Conservation (phyloP, 1,140 invertebrate genomes). For the Fopius arisanus region DNA sequence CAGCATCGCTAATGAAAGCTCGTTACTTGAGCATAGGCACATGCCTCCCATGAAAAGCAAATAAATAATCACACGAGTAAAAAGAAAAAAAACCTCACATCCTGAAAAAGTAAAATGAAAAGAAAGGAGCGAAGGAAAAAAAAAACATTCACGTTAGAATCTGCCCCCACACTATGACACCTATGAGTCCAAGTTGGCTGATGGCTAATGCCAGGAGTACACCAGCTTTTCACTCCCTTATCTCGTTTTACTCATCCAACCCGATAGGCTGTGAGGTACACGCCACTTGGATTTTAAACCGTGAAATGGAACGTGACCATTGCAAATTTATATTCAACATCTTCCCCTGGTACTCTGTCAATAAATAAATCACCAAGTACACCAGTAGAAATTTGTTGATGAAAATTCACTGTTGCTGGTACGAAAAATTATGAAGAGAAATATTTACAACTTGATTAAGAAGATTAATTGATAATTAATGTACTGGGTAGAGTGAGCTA, state of each 20-base stretch:
- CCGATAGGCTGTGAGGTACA: slow-evolving; percentile 64
- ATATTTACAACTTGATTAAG: too few relatives aligned
- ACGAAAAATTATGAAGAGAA: too few relatives aligned
- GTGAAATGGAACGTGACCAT: slow-evolving; percentile 33
- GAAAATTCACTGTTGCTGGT: too few relatives aligned
- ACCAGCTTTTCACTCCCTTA: slow-evolving; percentile 42
- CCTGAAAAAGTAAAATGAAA: not conserved
- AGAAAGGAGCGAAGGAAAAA: too few relatives aligned
- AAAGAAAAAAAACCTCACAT: not conserved
- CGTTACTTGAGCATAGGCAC: slow-evolving; percentile 56
- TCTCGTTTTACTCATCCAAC: slow-evolving; percentile 57
- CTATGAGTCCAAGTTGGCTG: not conserved
- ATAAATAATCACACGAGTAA: slow-evolving; percentile 29
- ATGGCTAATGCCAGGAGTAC: slow-evolving; percentile 13
- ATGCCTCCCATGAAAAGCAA: slow-evolving; percentile 36
- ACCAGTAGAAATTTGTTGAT: slow-evolving; percentile 11
- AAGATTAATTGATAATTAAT: too few relatives aligned
- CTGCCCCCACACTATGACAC: not conserved
- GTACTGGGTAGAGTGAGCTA: too few relatives aligned
- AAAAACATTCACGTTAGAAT: not conserved
- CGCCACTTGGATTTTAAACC: slow-evolving; percentile 53
- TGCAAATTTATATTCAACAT: not conserved
- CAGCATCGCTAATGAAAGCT: slow-evolving; percentile 65
- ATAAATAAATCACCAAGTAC: not conserved
- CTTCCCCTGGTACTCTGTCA: slow-evolving; percentile 20